phyloP scores from a whole-genome alignment of 1,140 invertebrate genomes.

The Pogonomyrmex barbatus region DNA sequence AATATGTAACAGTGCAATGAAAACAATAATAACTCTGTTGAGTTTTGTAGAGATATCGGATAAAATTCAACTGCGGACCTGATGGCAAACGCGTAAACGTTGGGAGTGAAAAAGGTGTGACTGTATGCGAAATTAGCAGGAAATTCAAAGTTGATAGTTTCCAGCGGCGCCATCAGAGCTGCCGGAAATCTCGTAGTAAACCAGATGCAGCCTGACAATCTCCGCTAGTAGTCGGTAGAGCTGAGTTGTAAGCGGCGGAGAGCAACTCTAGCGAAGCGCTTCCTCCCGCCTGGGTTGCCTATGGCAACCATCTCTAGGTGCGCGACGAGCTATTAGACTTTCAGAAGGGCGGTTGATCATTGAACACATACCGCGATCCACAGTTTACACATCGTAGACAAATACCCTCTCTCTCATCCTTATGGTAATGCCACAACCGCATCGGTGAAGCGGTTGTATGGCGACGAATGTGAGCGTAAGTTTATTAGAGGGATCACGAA shows the following conservation, averaged over 20 bases:
- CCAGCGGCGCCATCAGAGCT: slow-evolving; percentile 25
- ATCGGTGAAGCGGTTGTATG: slow-evolving; percentile 26
- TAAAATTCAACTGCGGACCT: not conserved
- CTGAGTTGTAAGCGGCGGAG: slow-evolving; percentile 52
- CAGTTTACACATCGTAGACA: slow-evolving; percentile 80
- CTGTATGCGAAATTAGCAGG: slow-evolving; percentile 45
- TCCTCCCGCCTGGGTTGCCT: slow-evolving; percentile 75
- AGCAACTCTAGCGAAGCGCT: slow-evolving; percentile 57
- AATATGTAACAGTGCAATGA: slow-evolving; percentile 46
- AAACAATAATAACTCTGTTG: not conserved
- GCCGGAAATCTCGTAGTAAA: slow-evolving; percentile 55
- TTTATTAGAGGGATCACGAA: slow-evolving; percentile 75
- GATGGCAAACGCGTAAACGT: slow-evolving; percentile 2
- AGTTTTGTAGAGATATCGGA: not conserved
- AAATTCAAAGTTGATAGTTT: slow-evolving; percentile 53
- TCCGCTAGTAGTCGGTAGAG: slow-evolving; percentile 32
- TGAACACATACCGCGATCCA: slow-evolving; percentile 77
- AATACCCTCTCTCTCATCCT: slow-evolving; percentile 72
- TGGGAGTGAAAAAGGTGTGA: not conserved
- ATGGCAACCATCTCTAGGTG: slow-evolving; percentile 75
- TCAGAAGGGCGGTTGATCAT: slow-evolving; percentile 80
- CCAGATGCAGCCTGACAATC: slow-evolving; percentile 58
- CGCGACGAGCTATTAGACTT: slow-evolving; percentile 79
- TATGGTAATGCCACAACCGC: slow-evolving; percentile 74
- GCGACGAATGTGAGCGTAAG: slow-evolving; percentile 75